Evolutionary conservation across 1,140 invertebrate genomes (phyloP).

Genomic region (Drosophila chauvacae): DNA sequence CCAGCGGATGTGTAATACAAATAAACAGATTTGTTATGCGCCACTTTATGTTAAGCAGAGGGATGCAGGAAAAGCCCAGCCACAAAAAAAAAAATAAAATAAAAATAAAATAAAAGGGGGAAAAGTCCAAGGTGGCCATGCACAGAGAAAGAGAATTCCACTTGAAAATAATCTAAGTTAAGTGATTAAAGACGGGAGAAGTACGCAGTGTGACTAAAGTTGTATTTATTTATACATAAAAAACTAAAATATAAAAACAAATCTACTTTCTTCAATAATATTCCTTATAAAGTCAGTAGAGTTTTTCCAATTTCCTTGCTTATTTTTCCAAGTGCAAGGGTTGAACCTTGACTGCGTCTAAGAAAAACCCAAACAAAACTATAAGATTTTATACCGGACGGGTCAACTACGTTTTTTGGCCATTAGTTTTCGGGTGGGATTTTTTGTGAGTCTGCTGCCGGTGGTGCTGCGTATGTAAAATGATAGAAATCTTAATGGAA

Average conservation of each 20-base stretch:
- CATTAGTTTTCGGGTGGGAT: conserved; percentile 50
- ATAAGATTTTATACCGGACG: conserved; percentile 76
- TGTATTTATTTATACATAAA: background rate
- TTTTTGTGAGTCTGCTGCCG: conserved; percentile 40
- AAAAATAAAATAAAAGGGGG: conserved; percentile 4
- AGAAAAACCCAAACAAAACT: conserved; percentile 46
- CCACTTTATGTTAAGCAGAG: conserved; percentile 75
- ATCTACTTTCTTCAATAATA: background rate
- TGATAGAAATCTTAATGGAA: conserved; percentile 83
- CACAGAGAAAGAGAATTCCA: background rate
- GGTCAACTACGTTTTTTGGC: conserved; percentile 66
- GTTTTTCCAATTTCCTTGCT: background rate
- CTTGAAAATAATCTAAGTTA: background rate
- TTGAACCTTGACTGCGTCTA: conserved; percentile 27
- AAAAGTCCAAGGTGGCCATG: conserved; percentile 14
- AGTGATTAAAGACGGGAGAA: background rate
- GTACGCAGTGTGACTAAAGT: too few relatives aligned
- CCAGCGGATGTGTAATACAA: conserved; percentile 71
- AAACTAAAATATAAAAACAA: background rate
- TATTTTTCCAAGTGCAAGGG: conserved; percentile 40
- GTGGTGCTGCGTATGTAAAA: conserved; percentile 63
- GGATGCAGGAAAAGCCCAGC: conserved; percentile 9
- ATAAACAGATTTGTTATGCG: conserved; percentile 84
- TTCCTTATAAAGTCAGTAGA: rapidly evolving
- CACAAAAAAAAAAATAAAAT: conserved; percentile 21